These are phyloP conservation scores for Diprion similis DNA, from an alignment of 1,140 invertebrate species.

Conservation along the genomic window DNA sequence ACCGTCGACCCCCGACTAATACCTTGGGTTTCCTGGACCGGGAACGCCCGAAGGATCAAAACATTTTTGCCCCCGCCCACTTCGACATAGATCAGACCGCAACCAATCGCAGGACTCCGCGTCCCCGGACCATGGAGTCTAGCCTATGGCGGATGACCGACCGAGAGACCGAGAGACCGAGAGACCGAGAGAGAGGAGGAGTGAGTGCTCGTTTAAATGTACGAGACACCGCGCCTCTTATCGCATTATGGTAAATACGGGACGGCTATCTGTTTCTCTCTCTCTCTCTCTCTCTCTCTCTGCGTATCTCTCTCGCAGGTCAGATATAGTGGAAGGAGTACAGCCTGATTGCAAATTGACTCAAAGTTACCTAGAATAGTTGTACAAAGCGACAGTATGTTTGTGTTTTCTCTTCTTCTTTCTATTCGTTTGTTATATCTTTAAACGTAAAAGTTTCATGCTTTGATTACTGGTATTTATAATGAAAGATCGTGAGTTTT, in stretches of 20 bases:
- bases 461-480: too few relatives aligned
- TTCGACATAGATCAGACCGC: constrained; percentile 4
- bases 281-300: neutral
- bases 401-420: constrained; percentile 36
- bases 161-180: too few relatives aligned
- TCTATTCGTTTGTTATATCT: constrained; percentile 37
- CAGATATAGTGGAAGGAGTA: constrained; percentile 26
- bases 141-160: neutral
- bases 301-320: neutral
- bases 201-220: constrained; percentile 51
- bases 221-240: constrained; percentile 52
- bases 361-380: constrained; percentile 45
- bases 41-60: too few relatives aligned
- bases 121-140: neutral
- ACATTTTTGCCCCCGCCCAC: neutral
- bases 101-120: constrained; percentile 7
- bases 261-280: neutral
- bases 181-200: constrained; percentile 22
- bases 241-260: constrained; percentile 57
- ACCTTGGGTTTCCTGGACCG: too few relatives aligned
- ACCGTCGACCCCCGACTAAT: too few relatives aligned
- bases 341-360: constrained; percentile 57
- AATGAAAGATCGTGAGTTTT: too few relatives aligned
- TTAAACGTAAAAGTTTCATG: neutral
- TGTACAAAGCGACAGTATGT: too few relatives aligned